Base-by-base conservation (phyloP, 2,888 invertebrate species). In the Iselma pallidipennis region DNA sequence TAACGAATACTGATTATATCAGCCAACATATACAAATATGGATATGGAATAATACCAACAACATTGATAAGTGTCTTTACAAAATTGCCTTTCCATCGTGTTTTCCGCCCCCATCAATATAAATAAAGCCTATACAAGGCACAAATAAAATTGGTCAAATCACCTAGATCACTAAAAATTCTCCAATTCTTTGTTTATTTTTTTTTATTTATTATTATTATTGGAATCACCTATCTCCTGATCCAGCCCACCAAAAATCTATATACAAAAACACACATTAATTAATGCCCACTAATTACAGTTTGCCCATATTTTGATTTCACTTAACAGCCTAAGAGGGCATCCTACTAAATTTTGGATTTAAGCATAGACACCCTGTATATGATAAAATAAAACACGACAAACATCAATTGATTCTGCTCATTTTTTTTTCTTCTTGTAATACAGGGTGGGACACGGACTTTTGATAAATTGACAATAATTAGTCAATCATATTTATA, bases 101-200 rank as follows among this genome's bases (percentile, higher is more conserved):
- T n/a, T n/a, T n/a, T n/a, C n/a, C n/a, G n/a, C n/a, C n/a, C n/a
- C n/a, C n/a, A n/a, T n/a, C n/a, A n/a, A n/a, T n/a, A n/a, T 66
- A 66, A 59, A 70, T 74, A 72, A 79, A 76, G 78, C 79, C 78
- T 76, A 77, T 77, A 70, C 75, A 80, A 80, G 80, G 80, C 80
- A 80, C 80, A 79, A 80, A 77, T 72, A 78, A 80, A 80, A 78
- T 80, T 80, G 80, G 80, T 80, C 80, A 76, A 74, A 75, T 76
- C 65, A 58, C 64, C 69, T 45, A 42, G 62, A 56, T 16, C 4
- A 42, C 28, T 50, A 50, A 7, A 19, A 14, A 21, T 16, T 45
- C 5, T 5, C 4, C 7, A 3, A 42, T 7, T 7, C 3, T 42
- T 42, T 37, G 21, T 23, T 23, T 3, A 25, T 23, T 21, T 23